phyloP scores from a whole-genome alignment of 64 coral and sea anemone genomes.

The Acropora tenuis region DNA sequence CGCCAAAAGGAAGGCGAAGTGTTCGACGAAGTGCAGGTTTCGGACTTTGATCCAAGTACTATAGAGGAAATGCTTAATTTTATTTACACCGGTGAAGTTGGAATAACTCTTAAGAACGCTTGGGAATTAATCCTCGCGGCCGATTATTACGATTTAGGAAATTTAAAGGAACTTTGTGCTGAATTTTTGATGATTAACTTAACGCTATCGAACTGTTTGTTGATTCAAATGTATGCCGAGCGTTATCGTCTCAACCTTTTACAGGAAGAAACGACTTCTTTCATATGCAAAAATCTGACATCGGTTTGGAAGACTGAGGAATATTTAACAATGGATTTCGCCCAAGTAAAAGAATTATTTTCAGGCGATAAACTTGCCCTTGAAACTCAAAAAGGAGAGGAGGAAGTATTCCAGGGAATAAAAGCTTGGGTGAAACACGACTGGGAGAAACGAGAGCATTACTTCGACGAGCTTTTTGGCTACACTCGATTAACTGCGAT shows the following conservation, averaged over 20 bases:
- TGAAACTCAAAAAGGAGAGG: constrained; percentile 32
- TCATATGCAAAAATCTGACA: constrained; percentile 16
- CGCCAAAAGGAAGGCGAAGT: neutral
- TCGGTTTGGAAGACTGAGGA: constrained; percentile 26
- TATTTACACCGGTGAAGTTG: constrained; percentile 21
- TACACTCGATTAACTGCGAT: constrained; percentile 18
- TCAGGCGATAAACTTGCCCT: neutral
- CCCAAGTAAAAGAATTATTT: neutral
- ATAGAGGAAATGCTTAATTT: constrained; percentile 35
- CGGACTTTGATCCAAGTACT: neutral
- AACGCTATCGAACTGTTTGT: constrained; percentile 11
- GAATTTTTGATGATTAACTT: constrained; percentile 30
- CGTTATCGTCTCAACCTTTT: neutral
- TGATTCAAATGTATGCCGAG: neutral
- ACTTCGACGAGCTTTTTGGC: constrained; percentile 27
- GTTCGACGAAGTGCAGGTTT: neutral
- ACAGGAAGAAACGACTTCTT: constrained; percentile 9
- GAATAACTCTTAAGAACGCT: constrained; percentile 1
- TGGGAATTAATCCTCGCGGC: neutral
- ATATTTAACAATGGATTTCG: constrained; percentile 5
- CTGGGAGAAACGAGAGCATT: neutral
- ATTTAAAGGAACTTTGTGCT: constrained; percentile 28
- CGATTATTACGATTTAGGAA: constrained; percentile 20
- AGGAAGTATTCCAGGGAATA: constrained; percentile 27
- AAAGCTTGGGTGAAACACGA: constrained; percentile 6